A percentile compares a stretch with the other conserved stretches of the same genome.
These are phyloP conservation scores for Eurytoma californica DNA, from an alignment of 2,888 invertebrate genomes.

Conservation along the genomic window DNA sequence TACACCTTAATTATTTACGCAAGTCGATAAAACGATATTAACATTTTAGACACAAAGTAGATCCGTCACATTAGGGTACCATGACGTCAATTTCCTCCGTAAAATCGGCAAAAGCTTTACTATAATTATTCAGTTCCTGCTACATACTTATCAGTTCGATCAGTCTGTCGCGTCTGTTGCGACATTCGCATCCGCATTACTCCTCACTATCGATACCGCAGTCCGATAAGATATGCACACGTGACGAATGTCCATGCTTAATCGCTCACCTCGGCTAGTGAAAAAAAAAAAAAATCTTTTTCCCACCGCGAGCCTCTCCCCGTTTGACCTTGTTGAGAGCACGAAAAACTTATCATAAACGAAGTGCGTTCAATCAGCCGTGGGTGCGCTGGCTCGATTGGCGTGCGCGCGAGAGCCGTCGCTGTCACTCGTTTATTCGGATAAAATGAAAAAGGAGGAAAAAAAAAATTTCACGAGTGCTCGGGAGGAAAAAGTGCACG, in stretches of 20 bases:
- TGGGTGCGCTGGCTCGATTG: slow-evolving; percentile 8
- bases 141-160: slow-evolving; percentile 11
- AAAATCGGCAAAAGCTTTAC: background rate
- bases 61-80: too few species aligned
- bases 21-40: too few species aligned
- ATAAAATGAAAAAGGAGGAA: background rate
- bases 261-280: too few species aligned
- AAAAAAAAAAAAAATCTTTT: too few species aligned
- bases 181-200: background rate
- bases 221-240: slow-evolving; percentile 6
- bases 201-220: background rate
- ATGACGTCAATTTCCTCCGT: slow-evolving; percentile 7
- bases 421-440: slow-evolving; percentile 39
- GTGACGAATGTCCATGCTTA: background rate
- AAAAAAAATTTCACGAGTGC: background rate
- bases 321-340: background rate
- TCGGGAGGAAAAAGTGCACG: slow-evolving; percentile 18
- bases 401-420: slow-evolving; percentile 22
- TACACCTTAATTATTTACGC: too few species aligned
- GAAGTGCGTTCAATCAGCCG: too few species aligned
- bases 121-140: slow-evolving; percentile 31
- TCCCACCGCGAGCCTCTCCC: too few species aligned
- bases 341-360: too few species aligned
- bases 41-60: too few species aligned
- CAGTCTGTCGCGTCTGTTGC: background rate